phyloP scores from a whole-genome alignment of 1,140 invertebrate genomes.

The Drosophila tristis region DNA sequence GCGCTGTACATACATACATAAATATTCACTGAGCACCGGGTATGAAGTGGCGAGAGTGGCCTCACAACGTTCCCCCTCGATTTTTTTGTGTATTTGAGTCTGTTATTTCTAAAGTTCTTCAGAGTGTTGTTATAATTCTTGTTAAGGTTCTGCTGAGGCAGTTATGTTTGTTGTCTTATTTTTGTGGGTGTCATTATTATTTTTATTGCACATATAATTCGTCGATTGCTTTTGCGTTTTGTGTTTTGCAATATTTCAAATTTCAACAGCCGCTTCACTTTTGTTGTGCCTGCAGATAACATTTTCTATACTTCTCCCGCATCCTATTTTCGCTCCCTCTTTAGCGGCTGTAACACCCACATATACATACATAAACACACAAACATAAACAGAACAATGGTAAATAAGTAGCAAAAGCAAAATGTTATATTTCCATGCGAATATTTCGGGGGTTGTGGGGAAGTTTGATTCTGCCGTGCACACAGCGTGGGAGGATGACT shows the following conservation, averaged over 20 bases:
- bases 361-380: slow-evolving; percentile 6
- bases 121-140: no score
- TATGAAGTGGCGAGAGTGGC: no score
- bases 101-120: no score
- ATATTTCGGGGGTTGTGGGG: no score
- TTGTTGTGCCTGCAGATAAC: slow-evolving; percentile 27
- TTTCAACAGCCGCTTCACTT: slow-evolving; percentile 51
- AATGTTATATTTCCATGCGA: slow-evolving; percentile 21
- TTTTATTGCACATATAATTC: slow-evolving; percentile 27
- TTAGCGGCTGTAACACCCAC: slow-evolving; percentile 41
- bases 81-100: no score
- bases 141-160: no score
- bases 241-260: slow-evolving; percentile 75
- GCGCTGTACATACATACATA: no score
- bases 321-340: slow-evolving; percentile 12
- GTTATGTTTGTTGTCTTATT: not conserved
- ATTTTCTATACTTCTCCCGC: slow-evolving; percentile 35
- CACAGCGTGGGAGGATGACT: slow-evolving; percentile 17
- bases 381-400: slow-evolving; percentile 18
- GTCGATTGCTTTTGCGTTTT: slow-evolving; percentile 19
- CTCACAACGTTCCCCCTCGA: no score
- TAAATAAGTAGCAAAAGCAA: slow-evolving; percentile 36
- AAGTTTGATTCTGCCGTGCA: no score
- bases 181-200: slow-evolving; percentile 21
- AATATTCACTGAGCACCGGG: no score